phyloP scores from a whole-genome alignment of 2,113 vertebrate species.

The Thryonomys swinderianus region DNA sequence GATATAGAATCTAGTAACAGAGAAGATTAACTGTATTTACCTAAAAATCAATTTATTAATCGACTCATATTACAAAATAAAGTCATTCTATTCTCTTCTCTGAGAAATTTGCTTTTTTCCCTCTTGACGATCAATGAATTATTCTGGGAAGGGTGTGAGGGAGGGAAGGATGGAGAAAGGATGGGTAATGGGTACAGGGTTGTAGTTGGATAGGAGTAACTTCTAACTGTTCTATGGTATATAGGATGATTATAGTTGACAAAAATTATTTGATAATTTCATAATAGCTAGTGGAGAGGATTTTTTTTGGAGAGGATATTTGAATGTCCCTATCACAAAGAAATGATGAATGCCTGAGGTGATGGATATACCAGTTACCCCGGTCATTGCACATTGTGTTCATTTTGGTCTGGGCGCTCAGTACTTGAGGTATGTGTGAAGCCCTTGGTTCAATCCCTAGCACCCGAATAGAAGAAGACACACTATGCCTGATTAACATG shows the following conservation, averaged over 20 bases:
- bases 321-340: neutral
- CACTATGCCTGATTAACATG: neutral
- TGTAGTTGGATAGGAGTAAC: neutral
- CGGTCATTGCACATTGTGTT: neutral
- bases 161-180: neutral
- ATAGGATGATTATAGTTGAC: no score
- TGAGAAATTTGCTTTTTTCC: neutral
- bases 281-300: neutral
- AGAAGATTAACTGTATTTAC: neutral
- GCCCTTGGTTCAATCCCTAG: neutral
- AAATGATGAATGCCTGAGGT: neutral
- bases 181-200: no score
- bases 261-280: neutral
- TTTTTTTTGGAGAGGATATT: neutral
- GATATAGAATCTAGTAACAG: neutral
- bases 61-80: neutral
- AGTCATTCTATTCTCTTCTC: neutral
- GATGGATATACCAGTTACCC: neutral
- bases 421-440: neutral
- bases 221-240: neutral
- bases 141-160: neutral
- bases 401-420: neutral
- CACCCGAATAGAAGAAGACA: neutral
- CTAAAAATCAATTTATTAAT: neutral
- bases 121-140: neutral